Evolutionary conservation across 2,113 vertebrate genomes (phyloP).

Genomic region (Callochromis pleurospilus): DNA sequence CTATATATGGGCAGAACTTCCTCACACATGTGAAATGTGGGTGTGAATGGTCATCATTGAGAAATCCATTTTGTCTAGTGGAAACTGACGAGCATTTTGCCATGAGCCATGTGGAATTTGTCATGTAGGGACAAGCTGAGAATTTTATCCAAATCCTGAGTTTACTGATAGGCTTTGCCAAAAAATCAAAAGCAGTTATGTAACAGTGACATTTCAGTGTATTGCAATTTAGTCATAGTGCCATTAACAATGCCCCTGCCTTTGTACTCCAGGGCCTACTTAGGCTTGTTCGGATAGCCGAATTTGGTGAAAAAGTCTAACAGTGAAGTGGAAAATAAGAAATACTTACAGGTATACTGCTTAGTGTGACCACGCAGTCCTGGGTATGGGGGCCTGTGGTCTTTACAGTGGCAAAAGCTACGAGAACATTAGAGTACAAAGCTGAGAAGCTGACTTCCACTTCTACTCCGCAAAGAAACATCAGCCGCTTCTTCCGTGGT

Average conservation of each 20-base stretch:
- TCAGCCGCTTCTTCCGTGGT: conserved; percentile 45
- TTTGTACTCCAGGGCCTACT: not conserved
- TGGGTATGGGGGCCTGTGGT: not conserved
- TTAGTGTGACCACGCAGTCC: conserved; percentile 67
- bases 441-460: conserved; percentile 75
- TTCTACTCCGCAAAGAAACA: conserved; percentile 65
- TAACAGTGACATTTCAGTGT: not conserved
- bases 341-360: conserved; percentile 67
- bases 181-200: not conserved
- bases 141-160: not conserved
- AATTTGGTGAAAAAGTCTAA: not conserved
- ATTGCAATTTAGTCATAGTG: not conserved
- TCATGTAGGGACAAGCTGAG: not conserved
- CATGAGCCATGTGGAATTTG: not conserved
- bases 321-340: not conserved
- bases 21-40: not conserved
- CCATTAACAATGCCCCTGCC: not conserved
- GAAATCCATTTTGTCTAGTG: conserved; percentile 6
- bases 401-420: conserved; percentile 72
- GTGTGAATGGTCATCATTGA: conserved; percentile 12
- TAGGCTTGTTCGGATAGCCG: not conserved
- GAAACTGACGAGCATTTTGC: not conserved
- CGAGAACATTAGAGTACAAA: conserved; percentile 80
- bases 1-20: conserved; percentile 50
- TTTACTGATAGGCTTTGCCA: not conserved